Conservation (phyloP, 2,797 vertebrate genomes). For the Hippocampus kuda region DNA sequence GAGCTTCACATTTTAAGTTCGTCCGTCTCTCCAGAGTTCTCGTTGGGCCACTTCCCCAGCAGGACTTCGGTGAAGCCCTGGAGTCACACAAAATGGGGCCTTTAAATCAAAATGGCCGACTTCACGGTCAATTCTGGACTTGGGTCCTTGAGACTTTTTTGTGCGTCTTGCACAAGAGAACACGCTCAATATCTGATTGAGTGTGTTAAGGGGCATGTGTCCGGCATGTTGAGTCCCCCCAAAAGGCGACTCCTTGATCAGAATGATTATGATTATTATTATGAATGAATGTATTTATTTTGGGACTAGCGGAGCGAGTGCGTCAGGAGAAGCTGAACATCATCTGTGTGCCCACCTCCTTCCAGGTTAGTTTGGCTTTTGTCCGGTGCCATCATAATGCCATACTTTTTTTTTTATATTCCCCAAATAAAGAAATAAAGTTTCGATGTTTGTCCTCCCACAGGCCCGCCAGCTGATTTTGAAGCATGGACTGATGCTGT, state of each 20-base stretch:
- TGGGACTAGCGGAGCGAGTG: slow-evolving; percentile 77
- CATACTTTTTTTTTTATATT: neutral
- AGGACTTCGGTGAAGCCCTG: no score
- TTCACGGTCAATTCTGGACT: no score
- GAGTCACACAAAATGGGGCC: no score
- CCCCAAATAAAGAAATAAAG: neutral
- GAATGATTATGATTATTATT: neutral
- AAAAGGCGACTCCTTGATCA: neutral
- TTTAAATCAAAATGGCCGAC: no score
- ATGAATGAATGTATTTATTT: slow-evolving; percentile 1
- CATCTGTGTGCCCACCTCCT: slow-evolving; percentile 89
- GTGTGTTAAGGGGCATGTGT: no score
- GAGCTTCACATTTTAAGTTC: no score
- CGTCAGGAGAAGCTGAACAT: slow-evolving; percentile 85
- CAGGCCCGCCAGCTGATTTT: slow-evolving; percentile 96
- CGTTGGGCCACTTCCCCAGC: no score
- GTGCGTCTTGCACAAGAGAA: no score
- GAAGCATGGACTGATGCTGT: slow-evolving; percentile 79
- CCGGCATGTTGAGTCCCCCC: no score
- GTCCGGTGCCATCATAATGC: neutral
- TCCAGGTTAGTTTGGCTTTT: slow-evolving; percentile 74
- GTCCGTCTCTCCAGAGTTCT: no score
- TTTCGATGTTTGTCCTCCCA: slow-evolving; percentile 8
- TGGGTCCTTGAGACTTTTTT: no score
- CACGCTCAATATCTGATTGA: no score